Percentiles rank a stretch among this genome's conserved stretches.
Conservation (phyloP, 2,888 invertebrate genomes). For the Tipula confusa region DNA sequence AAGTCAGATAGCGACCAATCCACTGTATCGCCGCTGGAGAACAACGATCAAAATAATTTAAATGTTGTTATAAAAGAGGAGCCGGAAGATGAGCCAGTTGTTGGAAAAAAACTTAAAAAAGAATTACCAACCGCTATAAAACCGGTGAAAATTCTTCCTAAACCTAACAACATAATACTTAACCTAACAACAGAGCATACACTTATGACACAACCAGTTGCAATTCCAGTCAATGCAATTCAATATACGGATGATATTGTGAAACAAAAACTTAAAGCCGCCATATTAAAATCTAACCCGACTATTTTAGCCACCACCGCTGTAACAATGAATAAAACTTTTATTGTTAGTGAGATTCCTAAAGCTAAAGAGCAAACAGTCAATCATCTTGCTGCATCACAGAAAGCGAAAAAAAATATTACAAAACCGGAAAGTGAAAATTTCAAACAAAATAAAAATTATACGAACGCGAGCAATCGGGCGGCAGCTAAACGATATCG, state of each 20-base stretch:
- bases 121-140: neutral
- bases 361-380: neutral
- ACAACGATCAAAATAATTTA: neutral
- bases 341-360: neutral
- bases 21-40: neutral
- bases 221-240: neutral
- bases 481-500: slow-evolving; percentile 30
- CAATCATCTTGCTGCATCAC: neutral
- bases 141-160: slow-evolving; percentile 21
- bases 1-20: neutral
- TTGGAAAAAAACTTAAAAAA: slow-evolving; percentile 6
- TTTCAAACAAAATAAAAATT: neutral
- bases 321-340: neutral
- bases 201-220: neutral
- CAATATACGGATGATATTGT: neutral
- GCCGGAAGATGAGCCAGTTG: neutral
- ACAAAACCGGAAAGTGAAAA: neutral
- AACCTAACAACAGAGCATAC: neutral
- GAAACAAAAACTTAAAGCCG: slow-evolving; percentile 27
- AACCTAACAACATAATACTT: neutral
- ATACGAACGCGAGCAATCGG: neutral
- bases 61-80: neutral
- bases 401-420: neutral
- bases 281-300: slow-evolving; percentile 7
- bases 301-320: neutral